Base-by-base conservation (phyloP, 2,797 vertebrate genomes). In the Bovichtus diacanthus region DNA sequence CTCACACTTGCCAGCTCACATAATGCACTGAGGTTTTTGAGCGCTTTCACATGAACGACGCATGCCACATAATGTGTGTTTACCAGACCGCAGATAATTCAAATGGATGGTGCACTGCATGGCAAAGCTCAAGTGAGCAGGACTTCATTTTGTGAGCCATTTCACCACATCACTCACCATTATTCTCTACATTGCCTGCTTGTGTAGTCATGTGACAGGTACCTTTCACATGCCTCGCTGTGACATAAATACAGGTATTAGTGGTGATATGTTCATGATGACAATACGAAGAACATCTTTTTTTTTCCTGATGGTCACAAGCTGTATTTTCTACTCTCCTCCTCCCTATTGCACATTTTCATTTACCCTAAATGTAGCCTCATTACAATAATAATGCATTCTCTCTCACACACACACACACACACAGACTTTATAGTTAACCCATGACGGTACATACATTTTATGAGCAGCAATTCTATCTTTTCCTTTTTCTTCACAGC, bases 151-250 rank as follows among this genome's bases (percentile, higher is more conserved):
- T 80, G 87, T 88, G 83, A 93, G 85, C 85, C 91, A 89, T 91
- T 92, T 91, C 91, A 89, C 86, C 88, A 81, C 90, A 93, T 94
- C 92, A 81, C 86, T 93, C 91, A 88, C 78, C 80, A 89, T 93
- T 92, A 90, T 83, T 88, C 80, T 87, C 78, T 80, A 78, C 87
- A 90, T 88, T 59, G 69, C 58, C 83, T 38, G 61, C 71, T 64
- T 77, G 75, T 70, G 70, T 72, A 62, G 75, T 65, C 79, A 34
- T 80, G 77, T 89, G 84, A 88, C 86, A 76, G 75, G 53, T 68
- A 68, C 65, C 78, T 86, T 72, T 87, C 79, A 78, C 23, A 77
- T 38, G 25, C 71, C 74, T 71, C 8, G 10, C 55, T 51, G 49
- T 41, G 60, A 81, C 66, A 43, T 82, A 82, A 82, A 85, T 83